Percentiles rank a stretch among this genome's conserved stretches.
Evolutionary conservation across 2,888 invertebrate species (phyloP).

Genomic region (Gisinianus flammeolus): DNA sequence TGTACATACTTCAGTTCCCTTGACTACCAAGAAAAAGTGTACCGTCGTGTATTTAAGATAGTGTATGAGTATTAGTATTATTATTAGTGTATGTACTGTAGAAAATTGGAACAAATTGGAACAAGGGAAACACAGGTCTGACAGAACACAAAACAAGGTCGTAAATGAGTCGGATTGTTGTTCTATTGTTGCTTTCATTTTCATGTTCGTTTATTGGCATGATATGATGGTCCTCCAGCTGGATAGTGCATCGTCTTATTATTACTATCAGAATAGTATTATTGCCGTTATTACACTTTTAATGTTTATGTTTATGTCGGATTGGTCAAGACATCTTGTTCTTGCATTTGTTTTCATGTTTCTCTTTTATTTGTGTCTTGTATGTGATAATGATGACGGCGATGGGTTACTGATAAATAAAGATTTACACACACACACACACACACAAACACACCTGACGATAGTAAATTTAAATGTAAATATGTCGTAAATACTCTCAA

Average conservation of each 20-base stretch:
- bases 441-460: too few relatives aligned
- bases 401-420: neutral
- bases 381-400: neutral
- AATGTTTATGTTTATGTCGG: conserved; percentile 14
- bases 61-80: too few relatives aligned
- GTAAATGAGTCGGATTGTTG: conserved; percentile 12
- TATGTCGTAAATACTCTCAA: too few relatives aligned
- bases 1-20: too few relatives aligned
- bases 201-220: conserved; percentile 30
- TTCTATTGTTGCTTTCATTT: conserved; percentile 25
- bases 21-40: too few relatives aligned
- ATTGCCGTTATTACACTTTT: conserved; percentile 21
- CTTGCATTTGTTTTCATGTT: neutral
- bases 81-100: too few relatives aligned
- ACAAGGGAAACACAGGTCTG: too few relatives aligned
- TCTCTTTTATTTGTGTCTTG: neutral
- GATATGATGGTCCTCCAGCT: conserved; percentile 4
- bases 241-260: neutral
- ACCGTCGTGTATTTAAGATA: too few relatives aligned
- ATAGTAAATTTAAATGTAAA: too few relatives aligned
- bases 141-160: conserved; percentile 35
- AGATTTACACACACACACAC: neutral
- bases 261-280: neutral
- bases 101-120: too few relatives aligned
- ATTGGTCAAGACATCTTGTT: conserved; percentile 1